These are phyloP conservation scores for Phalacrocorax pelagicus DNA, from an alignment of 2,113 vertebrate genomes.

Conservation along the genomic window DNA sequence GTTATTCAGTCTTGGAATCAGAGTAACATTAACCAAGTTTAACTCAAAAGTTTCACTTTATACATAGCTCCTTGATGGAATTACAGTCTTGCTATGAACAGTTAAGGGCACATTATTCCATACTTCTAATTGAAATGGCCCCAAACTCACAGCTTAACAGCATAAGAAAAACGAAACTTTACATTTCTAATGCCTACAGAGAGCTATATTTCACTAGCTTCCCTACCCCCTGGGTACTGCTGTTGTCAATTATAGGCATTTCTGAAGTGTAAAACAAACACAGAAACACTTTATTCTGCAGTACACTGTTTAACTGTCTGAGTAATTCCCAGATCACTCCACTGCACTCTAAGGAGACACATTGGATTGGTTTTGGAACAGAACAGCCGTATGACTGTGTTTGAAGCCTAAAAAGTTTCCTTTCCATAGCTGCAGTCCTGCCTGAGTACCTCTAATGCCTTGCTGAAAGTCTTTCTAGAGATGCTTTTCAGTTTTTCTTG, in stretches of 20 bases:
- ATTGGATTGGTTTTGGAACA: background rate
- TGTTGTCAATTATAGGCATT: background rate
- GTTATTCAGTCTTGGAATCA: background rate
- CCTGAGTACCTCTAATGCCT: background rate
- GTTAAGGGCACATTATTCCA: background rate
- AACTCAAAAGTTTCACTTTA: background rate
- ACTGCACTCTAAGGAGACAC: background rate
- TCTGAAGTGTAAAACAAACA: slow-evolving; percentile 20
- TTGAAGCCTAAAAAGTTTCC: background rate
- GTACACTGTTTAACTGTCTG: background rate
- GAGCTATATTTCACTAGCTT: background rate
- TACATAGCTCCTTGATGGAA: background rate
- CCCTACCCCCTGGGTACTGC: background rate
- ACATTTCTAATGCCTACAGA: background rate
- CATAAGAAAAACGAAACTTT: background rate
- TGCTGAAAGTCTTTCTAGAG: background rate
- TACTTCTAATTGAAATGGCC: slow-evolving; percentile 4
- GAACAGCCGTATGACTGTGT: background rate
- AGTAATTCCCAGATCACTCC: background rate
- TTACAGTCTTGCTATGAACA: background rate
- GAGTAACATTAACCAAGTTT: background rate
- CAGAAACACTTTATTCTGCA: background rate
- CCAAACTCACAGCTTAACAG: background rate
- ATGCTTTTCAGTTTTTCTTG: background rate
- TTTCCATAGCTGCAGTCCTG: background rate